Conservation (phyloP, 2,888 invertebrate species). For the Syrphus vitripennis region DNA sequence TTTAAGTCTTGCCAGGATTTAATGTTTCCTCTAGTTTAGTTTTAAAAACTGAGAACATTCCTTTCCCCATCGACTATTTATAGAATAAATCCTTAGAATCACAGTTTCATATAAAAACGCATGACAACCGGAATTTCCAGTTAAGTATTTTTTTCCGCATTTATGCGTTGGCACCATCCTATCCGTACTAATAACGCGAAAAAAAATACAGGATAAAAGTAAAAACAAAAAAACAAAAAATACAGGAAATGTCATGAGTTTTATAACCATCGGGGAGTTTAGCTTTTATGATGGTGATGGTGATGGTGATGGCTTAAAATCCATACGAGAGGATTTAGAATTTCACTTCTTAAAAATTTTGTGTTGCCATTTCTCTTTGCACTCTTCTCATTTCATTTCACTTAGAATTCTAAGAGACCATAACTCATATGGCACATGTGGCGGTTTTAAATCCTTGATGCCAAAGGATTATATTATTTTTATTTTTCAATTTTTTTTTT, state of each 20-base stretch:
- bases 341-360: neutral
- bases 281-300: slow-evolving; percentile 59
- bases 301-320: slow-evolving; percentile 5
- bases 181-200: slow-evolving; percentile 25
- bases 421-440: slow-evolving; percentile 50
- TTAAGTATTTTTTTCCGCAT: slow-evolving; percentile 3
- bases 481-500: slow-evolving; percentile 3
- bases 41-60: too few relatives aligned
- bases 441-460: slow-evolving; percentile 35
- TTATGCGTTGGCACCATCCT: neutral
- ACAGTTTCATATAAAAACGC: neutral
- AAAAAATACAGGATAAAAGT: neutral
- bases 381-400: neutral
- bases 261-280: slow-evolving; percentile 47
- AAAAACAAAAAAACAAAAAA: neutral
- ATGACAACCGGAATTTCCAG: neutral
- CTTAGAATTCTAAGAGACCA: slow-evolving; percentile 16
- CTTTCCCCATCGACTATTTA: too few relatives aligned
- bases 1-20: slow-evolving; percentile 14
- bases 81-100: too few relatives aligned
- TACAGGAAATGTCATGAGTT: slow-evolving; percentile 1
- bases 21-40: slow-evolving; percentile 19
- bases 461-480: slow-evolving; percentile 30
- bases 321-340: neutral
- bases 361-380: slow-evolving; percentile 13